Conservation (phyloP, 2,113 vertebrate species). For the Electrona antarctica region DNA sequence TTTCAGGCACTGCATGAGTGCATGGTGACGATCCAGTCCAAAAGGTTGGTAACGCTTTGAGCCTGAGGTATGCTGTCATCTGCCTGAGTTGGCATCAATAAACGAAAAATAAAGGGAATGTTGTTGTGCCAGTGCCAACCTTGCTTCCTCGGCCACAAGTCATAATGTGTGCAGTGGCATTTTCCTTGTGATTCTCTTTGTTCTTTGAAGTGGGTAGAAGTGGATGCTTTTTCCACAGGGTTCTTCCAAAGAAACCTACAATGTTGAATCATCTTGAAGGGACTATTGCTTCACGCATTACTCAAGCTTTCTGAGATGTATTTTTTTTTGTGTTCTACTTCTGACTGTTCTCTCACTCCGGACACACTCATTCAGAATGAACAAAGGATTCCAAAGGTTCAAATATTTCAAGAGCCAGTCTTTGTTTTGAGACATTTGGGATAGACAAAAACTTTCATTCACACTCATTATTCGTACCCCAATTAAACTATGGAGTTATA, state of each 20-base stretch:
- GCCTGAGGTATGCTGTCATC: conserved; percentile 37
- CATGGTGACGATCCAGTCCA: background rate
- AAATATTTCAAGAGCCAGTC: conserved; percentile 53
- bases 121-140: conserved; percentile 44
- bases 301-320: conserved; percentile 38
- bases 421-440: conserved; percentile 39
- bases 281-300: conserved; percentile 69
- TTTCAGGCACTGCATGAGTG: conserved; percentile 27
- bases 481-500: conserved; percentile 24
- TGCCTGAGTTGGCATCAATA: conserved; percentile 35
- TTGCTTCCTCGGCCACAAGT: conserved; percentile 42
- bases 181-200: conserved; percentile 35
- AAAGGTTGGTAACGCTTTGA: conserved; percentile 4
- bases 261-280: conserved; percentile 46
- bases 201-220: conserved; percentile 60
- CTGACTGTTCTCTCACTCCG: conserved; percentile 64
- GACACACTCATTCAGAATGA: conserved; percentile 61
- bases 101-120: conserved; percentile 38
- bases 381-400: conserved; percentile 56
- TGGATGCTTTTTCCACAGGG: conserved; percentile 52
- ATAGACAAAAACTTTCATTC: conserved; percentile 52
- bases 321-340: conserved; percentile 44
- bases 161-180: conserved; percentile 50
- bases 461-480: conserved; percentile 37
- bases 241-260: conserved; percentile 51